phyloP scores from a whole-genome alignment of 2,797 vertebrate genomes.

The Mormyrops attenuatus region DNA sequence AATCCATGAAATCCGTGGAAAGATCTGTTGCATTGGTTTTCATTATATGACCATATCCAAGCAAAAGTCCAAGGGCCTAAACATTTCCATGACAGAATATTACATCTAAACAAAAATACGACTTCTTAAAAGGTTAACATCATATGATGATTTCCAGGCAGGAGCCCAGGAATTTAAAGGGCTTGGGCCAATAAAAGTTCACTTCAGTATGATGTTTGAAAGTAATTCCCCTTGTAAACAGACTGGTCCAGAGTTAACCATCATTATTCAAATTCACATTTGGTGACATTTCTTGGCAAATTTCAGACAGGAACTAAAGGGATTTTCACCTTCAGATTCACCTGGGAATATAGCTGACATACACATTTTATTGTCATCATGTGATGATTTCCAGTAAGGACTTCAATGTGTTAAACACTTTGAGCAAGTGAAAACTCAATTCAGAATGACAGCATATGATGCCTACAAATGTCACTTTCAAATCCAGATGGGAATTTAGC shows the following conservation, averaged over 20 bases:
- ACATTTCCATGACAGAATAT: not conserved
- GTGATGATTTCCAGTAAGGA: too few species aligned
- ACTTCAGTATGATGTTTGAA: not conserved
- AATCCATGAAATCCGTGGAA: not conserved
- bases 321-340: too few species aligned
- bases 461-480: too few species aligned
- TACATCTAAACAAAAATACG: not conserved
- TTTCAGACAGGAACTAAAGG: too few species aligned
- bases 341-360: too few species aligned
- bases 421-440: too few species aligned
- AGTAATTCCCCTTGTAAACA: not conserved
- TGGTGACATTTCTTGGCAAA: not conserved
- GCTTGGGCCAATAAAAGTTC: not conserved
- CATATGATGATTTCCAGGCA: too few species aligned
- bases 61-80: not conserved
- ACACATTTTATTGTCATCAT: too few species aligned
- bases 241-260: not conserved
- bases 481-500: too few species aligned
- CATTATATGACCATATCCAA: not conserved
- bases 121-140: too few species aligned
- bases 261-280: not conserved
- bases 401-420: too few species aligned
- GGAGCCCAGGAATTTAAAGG: not conserved
- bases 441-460: too few species aligned
- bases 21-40: not conserved